Evolutionary conservation across 2,113 vertebrate genomes (phyloP), one percentile per base, ranked within the genome.

Genomic region (Hydrolagus affinis): DNA sequence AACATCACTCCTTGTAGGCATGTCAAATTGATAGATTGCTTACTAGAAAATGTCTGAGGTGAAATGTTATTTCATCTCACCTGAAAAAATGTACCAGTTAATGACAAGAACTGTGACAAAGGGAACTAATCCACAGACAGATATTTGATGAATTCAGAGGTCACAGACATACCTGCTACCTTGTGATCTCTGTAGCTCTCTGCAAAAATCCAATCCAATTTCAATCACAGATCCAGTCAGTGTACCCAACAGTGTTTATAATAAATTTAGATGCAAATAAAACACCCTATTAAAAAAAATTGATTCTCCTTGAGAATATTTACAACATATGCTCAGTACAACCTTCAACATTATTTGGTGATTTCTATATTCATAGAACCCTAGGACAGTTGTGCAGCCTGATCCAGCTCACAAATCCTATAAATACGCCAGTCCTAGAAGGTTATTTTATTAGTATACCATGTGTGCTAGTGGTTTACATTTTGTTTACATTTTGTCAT

Each of bases 61-160:
- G n/a, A 80, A 80, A 80, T 62, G 76, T 80, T 80, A 80, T 80
- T 80, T 80, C 76, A 64, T 64, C 23, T 80, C 76, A 62, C 23
- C 64, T 19, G 64, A 80, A 80, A 28, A 25, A 80, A 64, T 30
- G 76, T 62, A 12, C 59, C 76, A 80, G 56, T 80, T 62, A 25
- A 80, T 28, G 76, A 25, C 64, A 62, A 62, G 59, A 80, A 80
- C 57, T 64, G 76, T 80, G n/a, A 14, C 28, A 80, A 64, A 62
- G 23, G 0, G 76, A 64, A n/a, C 25, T 80, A 44, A 62, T 28
- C 14, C 28, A 80, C 57, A 80, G 12, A 80, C 60, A 25, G 23
- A 62, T 28, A 7, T 80, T 80, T 80, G 64, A 28, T 80, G 23
- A 62, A 80, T 80, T 25, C 10, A 62, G 25, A 28, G 76, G 59